phyloP scores from a whole-genome alignment of 2,797 vertebrate genomes.

The Myiotriccus ornatus region DNA sequence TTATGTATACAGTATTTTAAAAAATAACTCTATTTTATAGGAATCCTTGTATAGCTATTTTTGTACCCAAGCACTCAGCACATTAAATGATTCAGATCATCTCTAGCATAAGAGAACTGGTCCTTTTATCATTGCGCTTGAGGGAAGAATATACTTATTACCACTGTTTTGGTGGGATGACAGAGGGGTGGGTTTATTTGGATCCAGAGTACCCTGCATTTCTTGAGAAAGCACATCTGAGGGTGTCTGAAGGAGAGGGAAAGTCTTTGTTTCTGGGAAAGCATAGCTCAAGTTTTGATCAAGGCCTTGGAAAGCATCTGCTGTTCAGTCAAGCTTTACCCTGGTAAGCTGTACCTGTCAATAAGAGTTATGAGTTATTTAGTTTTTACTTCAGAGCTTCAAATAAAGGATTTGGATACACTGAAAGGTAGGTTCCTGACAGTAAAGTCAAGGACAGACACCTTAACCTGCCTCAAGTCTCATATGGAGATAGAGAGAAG shows the following conservation, averaged over 20 bases:
- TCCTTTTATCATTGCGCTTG: neutral
- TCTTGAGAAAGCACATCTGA: neutral
- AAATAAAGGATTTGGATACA: neutral
- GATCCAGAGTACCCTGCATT: neutral
- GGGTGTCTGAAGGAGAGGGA: neutral
- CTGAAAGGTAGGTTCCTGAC: neutral
- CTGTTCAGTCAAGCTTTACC: neutral
- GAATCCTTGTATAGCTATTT: neutral
- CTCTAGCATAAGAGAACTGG: neutral
- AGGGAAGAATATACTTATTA: neutral
- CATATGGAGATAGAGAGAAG: neutral
- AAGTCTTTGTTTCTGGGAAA: neutral
- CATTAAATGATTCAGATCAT: neutral
- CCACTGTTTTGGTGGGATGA: neutral
- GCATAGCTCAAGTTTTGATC: neutral
- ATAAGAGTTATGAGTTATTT: neutral
- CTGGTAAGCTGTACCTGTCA: neutral
- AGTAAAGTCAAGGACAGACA: neutral
- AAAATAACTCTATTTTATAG: neutral
- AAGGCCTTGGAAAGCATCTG: neutral
- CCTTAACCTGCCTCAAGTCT: neutral
- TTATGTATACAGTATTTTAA: neutral
- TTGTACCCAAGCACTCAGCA: neutral
- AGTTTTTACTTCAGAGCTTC: neutral
- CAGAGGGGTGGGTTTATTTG: neutral